Evolutionary conservation across 2,797 vertebrate species (phyloP).

Genomic region (Labroides dimidiatus): DNA sequence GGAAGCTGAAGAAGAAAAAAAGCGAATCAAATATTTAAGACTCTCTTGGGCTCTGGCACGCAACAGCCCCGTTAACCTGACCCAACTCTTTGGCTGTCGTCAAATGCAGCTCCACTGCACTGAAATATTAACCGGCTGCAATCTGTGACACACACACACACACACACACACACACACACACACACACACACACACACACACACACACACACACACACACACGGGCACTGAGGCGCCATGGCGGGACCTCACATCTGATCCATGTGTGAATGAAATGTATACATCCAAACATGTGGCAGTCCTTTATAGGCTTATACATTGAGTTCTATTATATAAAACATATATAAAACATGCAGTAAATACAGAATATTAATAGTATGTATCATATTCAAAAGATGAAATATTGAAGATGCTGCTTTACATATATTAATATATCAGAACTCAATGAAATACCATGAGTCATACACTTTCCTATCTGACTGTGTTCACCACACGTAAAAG

Average conservation of each 20-base stretch:
- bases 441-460: neutral
- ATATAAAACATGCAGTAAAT: neutral
- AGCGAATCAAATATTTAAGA: slow-evolving; percentile 76
- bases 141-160: slow-evolving; percentile 68
- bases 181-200: too few species aligned
- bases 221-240: slow-evolving; percentile 35
- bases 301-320: neutral
- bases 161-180: too few species aligned
- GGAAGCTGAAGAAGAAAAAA: slow-evolving; percentile 57
- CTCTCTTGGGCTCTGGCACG: slow-evolving; percentile 69
- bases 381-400: neutral
- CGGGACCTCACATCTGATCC: slow-evolving; percentile 8
- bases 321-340: neutral
- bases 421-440: neutral
- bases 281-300: neutral
- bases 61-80: slow-evolving; percentile 71
- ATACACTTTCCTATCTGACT: neutral
- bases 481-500: too few species aligned
- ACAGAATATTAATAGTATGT: neutral
- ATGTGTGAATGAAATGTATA: slow-evolving; percentile 28
- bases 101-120: slow-evolving; percentile 68
- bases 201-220: too few species aligned
- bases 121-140: slow-evolving; percentile 81
- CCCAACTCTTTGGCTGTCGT: slow-evolving; percentile 62
- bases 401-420: neutral